Percentiles rank a stretch among this genome's conserved stretches.
Conservation (phyloP, 2,888 invertebrate species). For the Euproctis similis region DNA sequence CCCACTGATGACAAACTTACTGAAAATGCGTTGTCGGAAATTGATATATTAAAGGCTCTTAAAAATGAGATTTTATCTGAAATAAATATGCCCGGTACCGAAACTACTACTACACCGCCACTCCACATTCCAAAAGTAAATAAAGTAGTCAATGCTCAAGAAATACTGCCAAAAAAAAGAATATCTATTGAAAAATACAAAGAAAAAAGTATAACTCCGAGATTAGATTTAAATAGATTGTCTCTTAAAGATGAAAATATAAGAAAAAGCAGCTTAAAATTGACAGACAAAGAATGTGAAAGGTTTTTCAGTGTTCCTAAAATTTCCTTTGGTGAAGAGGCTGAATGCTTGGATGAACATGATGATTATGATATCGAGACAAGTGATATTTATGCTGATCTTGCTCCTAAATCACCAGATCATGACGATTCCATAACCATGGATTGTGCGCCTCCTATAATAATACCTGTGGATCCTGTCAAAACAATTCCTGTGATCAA, state of each 20-base stretch:
- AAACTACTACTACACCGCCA: conserved; percentile 39
- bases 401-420: conserved; percentile 63
- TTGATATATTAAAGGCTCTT: conserved; percentile 65
- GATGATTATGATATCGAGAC: conserved; percentile 23
- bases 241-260: conserved; percentile 32
- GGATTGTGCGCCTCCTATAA: conserved; percentile 40
- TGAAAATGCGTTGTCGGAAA: conserved; percentile 50
- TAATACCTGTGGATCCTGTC: conserved; percentile 59
- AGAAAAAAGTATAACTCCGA: conserved; percentile 38
- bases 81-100: conserved; percentile 37
- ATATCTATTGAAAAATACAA: conserved; percentile 70
- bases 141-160: conserved; percentile 50
- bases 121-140: conserved; percentile 62
- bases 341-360: conserved; percentile 47
- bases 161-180: conserved; percentile 52
- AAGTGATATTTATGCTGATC: conserved; percentile 40
- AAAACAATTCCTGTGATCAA: conserved; percentile 26
- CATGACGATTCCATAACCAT: conserved; percentile 32
- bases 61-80: conserved; percentile 66
- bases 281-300: conserved; percentile 68
- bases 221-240: conserved; percentile 18
- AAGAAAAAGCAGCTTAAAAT: conserved; percentile 57
- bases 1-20: conserved; percentile 25
- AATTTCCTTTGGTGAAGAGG: conserved; percentile 38
- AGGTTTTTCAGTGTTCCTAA: conserved; percentile 54